A percentile compares a stretch with the other conserved stretches of the same genome.
Evolutionary conservation across 2,888 invertebrate genomes (phyloP).

Genomic region (Phalangium opilio): DNA sequence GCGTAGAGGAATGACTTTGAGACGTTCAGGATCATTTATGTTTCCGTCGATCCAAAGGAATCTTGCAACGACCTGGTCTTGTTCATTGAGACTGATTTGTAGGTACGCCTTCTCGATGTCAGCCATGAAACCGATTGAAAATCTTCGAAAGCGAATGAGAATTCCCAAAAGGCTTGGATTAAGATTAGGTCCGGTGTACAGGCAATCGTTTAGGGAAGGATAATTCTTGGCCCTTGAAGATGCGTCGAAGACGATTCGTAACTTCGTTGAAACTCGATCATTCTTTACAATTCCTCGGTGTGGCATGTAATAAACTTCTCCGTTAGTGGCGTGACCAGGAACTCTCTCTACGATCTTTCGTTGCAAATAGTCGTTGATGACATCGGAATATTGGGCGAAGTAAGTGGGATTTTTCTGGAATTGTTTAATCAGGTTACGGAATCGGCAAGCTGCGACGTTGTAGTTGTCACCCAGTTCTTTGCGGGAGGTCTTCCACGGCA

Average conservation of each 20-base stretch:
- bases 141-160: slow-evolving; percentile 10
- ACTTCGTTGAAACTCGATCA: slow-evolving; percentile 8
- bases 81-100: slow-evolving; percentile 3
- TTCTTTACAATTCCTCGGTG: slow-evolving; percentile 15
- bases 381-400: too few species aligned
- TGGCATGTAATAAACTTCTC: slow-evolving; percentile 7
- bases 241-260: slow-evolving; percentile 8
- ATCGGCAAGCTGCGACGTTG: neutral
- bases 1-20: neutral
- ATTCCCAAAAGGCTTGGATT: slow-evolving; percentile 2
- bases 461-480: neutral
- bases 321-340: too few species aligned
- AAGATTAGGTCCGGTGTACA: slow-evolving; percentile 4
- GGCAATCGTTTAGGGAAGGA: slow-evolving; percentile 8
- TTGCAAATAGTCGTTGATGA: too few species aligned
- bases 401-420: too few species aligned
- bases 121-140: slow-evolving; percentile 7
- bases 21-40: too few species aligned
- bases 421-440: too few species aligned
- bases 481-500: neutral
- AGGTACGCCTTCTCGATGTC: slow-evolving; percentile 12
- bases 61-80: slow-evolving; percentile 5
- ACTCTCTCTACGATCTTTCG: too few species aligned
- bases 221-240: slow-evolving; percentile 3
- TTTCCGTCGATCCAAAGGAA: slow-evolving; percentile 5